Percentiles rank a stretch among this genome's conserved stretches.
phyloP scores from a whole-genome alignment of 1,140 invertebrate species.

The Trichomalopsis sarcophagae region DNA sequence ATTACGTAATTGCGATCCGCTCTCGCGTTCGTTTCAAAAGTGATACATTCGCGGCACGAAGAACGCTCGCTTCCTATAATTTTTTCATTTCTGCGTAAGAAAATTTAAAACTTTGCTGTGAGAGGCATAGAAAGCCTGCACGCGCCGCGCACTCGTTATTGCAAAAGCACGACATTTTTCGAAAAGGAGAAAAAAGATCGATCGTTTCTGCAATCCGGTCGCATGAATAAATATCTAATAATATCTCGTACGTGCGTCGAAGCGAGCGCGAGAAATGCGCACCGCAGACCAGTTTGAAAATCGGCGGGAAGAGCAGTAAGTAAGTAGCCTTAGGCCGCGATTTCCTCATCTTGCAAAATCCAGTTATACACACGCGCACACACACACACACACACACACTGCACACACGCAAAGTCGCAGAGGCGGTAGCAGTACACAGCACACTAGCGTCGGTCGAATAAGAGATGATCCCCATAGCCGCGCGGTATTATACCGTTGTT shows the following conservation, averaged over 20 bases:
- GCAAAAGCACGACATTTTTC: background rate
- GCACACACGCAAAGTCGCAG: background rate
- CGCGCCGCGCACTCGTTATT: background rate
- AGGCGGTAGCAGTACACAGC: too few relatives aligned
- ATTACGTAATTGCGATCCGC: too few relatives aligned
- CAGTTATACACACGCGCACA: background rate
- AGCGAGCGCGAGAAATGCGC: background rate
- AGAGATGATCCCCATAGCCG: slow-evolving; percentile 28
- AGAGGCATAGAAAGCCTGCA: background rate
- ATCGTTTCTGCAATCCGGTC: background rate
- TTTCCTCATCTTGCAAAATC: slow-evolving; percentile 56
- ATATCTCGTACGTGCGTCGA: background rate
- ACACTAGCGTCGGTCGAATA: background rate
- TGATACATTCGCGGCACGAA: too few relatives aligned
- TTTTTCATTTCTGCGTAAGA: too few relatives aligned
- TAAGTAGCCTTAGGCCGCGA: background rate
- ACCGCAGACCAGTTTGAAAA: slow-evolving; percentile 4
- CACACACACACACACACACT: background rate
- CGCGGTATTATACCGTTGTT: slow-evolving; percentile 52
- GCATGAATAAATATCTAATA: slow-evolving; percentile 1
- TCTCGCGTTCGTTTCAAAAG: too few relatives aligned
- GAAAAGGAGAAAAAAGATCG: background rate
- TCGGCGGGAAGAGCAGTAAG: background rate
- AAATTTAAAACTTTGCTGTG: too few relatives aligned
- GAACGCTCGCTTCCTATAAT: too few relatives aligned